Evolutionary conservation across 2,113 vertebrate genomes (phyloP), one percentile per base, ranked within the genome.

Genomic region (Pteruthius melanotis): DNA sequence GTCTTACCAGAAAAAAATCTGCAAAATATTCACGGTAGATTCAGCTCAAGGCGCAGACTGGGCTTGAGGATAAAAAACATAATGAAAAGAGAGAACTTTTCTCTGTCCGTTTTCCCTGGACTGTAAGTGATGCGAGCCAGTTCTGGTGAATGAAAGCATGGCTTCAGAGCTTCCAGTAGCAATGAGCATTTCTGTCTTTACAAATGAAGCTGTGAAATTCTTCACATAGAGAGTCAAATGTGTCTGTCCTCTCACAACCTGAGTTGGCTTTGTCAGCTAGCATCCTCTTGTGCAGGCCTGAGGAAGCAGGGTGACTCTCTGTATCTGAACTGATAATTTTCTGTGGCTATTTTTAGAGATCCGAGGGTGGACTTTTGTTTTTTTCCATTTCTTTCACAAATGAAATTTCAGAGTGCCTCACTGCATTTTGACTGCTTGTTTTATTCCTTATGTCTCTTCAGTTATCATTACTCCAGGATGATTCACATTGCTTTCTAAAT

Each of bases 401-500:
- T 2, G 23, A 85, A 90, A 78, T 93, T 87, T 83, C 85, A 76
- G 71, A 91, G 37, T 66, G 70, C 24, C 63, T 95, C 75, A 35
- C 63, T 47, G 78, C 79, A 66, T 76, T 90, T 83, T 85, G 63
- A 45, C 75, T 89, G 45, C 75, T 89, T 94, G 59, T 87, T 94
- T 95, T 87, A 69, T 86, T 91, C 64, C 75, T 88, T 65, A n/a
- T 77, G 70, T 94, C 79, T 88, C 82, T 66, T 63, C 85, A 66
- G 71, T 90, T 91, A 86, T 94, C 87, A 77, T 83, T 90, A 90
- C 82, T 86, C 71, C 71, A 42, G 75, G 78, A 61, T 95, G 95
- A 94, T 94, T 97, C 95, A 96, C 2, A 1, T 68, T 31, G 66
- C 68, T 65, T 88, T 90, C 84, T 61, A 47, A 90, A 72, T 63